Base-by-base conservation (phyloP, 2,888 invertebrate genomes). In the Nezara viridula region DNA sequence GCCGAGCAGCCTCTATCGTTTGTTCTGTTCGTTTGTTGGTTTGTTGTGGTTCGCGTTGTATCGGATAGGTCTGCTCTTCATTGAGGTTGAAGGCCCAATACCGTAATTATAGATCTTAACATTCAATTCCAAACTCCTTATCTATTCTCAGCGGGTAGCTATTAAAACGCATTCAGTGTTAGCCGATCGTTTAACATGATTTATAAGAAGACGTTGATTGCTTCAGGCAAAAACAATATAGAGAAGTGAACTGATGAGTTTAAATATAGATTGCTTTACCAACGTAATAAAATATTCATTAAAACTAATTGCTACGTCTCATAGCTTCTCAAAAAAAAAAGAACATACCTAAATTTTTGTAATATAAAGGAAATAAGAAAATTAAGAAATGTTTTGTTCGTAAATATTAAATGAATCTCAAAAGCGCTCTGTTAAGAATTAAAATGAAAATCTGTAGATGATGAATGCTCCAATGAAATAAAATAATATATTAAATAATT, bases 141-240 rank as follows among this genome's bases (percentile, higher is more conserved):
- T 73, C 66, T 37, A 37, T 73, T 37, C 1, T 7, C 21, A 6
- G 19, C 1, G 37, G 32, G 19, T 73, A 73, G 32, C 9, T 21
- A 73, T 73, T 73, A 73, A 73, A 73, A 73, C 66, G 32, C 66
- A 73, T 73, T 73, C 66, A 73, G 66, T 73, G 32, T 73, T 19
- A 37, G 32, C 19, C 66, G 19, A 37, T 73, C 66, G 66, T 37
- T 73, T 37, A 73, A 73, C 16, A 37, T 73, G 66, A 73, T 73
- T 73, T 73, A 73, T 73, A 32, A 73, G 6, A 37, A 19, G 32
- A 2, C 37, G 66, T 37, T 73, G 66, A 73, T 73, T 32, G 66
- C 32, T 73, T 73, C 5, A 73, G 37, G 9, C 19, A 32, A 37
- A 32, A 73, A n/a, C n/a, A n/a, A n/a, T n/a, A 60, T 60, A 16